Evolutionary conservation across 2,113 vertebrate species (phyloP).

Genomic region (Callaeas wilsoni): DNA sequence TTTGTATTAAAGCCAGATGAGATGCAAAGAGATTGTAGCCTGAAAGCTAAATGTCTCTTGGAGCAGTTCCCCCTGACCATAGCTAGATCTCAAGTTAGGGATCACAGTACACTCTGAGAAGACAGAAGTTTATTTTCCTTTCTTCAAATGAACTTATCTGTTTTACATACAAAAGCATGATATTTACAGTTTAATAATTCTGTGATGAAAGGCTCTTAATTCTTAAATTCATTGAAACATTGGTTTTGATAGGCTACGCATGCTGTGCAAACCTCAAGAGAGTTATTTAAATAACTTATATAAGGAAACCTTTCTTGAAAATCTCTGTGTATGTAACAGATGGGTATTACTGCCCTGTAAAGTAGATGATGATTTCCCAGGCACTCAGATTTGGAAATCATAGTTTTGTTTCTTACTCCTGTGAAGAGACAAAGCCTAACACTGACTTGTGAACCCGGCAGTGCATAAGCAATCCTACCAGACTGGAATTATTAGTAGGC

Average conservation of each 20-base stretch:
- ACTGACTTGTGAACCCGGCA: not conserved
- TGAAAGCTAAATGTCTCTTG: not conserved
- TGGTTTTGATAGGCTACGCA: not conserved
- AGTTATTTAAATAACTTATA: not conserved
- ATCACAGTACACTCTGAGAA: not conserved
- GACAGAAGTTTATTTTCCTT: not conserved
- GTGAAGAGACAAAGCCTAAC: not conserved
- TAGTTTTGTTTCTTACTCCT: not conserved
- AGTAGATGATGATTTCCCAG: not conserved
- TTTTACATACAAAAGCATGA: not conserved
- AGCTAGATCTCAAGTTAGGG: not conserved
- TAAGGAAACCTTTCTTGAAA: not conserved
- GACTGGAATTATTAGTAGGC: conserved; percentile 37
- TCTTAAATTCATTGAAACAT: not conserved
- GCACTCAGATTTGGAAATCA: not conserved
- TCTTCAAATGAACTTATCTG: not conserved
- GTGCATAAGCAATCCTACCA: not conserved
- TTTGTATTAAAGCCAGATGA: not conserved
- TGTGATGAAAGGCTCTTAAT: not conserved
- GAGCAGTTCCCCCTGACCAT: not conserved
- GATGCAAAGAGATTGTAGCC: not conserved
- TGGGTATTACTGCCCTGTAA: not conserved
- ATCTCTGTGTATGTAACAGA: not conserved
- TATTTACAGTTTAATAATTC: not conserved
- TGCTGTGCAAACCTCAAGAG: not conserved